Evolutionary conservation across 2,113 vertebrate genomes (phyloP), one percentile per base, ranked within the genome.

Genomic region (Anser cygnoides): DNA sequence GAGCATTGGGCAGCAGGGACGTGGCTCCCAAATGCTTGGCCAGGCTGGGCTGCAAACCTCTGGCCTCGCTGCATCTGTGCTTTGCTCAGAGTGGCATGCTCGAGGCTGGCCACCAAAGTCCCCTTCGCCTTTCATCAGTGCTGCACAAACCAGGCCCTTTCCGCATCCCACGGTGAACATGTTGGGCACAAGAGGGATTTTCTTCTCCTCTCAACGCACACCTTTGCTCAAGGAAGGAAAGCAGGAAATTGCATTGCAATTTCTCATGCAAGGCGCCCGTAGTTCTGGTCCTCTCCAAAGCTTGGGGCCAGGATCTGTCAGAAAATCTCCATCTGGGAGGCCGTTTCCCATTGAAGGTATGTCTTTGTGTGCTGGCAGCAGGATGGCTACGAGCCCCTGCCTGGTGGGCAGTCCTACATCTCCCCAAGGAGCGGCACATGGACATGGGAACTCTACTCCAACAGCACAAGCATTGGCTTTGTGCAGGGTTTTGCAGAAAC

Each of bases 401-500:
- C 50, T 52, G 50, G 50, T 13, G 7, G 12, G 23, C 23, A 52
- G 23, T 7, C 13, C 7, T 25, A 25, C 50, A 6, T 25, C 23
- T 52, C 23, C 50, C 59, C 12, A 21, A 6, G 31, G 49, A 46
- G 17, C 49, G 28, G 50, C 17, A 28, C 7, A 6, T 28, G 14
- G 46, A 35, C 25, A n/a, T 4, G 6, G 50, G 50, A 13, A 13
- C 50, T 25, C 50, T 52, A 7, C 22, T 52, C 50, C 50, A 52
- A 25, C 50, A 25, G 50, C 50, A 25, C 23, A 16, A 41, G 17
- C 25, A 13, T 11, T 35, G 25, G 62, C 62, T 63, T 37, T 52
- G 0, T 2, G 22, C 44, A 13, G 55, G 39, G 10, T 20, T 58
- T 37, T 7, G n/a, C 0, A 4, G 23, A 59, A 59, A 20, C 29